Evolutionary conservation across 2,888 invertebrate genomes (phyloP), one percentile per base, ranked within the genome.

Genomic region (Hedya salicella): DNA sequence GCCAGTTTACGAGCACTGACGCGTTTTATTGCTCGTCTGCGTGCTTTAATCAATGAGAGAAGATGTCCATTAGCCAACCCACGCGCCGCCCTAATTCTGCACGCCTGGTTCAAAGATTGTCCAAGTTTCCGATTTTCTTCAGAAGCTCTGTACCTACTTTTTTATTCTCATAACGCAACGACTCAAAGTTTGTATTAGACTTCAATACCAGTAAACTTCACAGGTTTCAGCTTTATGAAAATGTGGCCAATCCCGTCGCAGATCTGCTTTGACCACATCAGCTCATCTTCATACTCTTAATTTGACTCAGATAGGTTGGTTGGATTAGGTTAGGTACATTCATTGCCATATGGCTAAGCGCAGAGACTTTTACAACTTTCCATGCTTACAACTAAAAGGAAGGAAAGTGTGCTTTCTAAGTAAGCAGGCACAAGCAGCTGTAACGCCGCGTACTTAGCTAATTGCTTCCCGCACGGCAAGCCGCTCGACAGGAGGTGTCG

Each of bases 1-100:
- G 87, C 86, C 83, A 85, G 88, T 91, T 91, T 91, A 91, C 85
- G 89, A 88, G 78, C 85, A 85, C 83, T 80, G 84, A 79, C 85
- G 80, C 79, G 75, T 88, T 89, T 90, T 88, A 89, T 85, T 82
- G 79, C 84, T 78, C 77, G 79, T 78, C 86, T 87, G 83, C 85
- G 79, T 80, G 82, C 81, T 80, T 83, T 83, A 80, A 85, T 88
- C 83, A 85, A 81, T 86, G 83, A 85, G 80, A 59, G 71, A 70
- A 72, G 73, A 76, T 70, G 73, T 70, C 80, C 73, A 81, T 85
- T 83, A 84, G 79, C 76, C 78, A 78, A 73, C 73, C 75, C 76
- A 75, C 76, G 74, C 74, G 72, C 70, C 69, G 71, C 70, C 71
- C 75, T 71, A 79, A 80, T 81, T 84, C 78, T 73, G 75, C 76